These are phyloP conservation scores for Dufourea novaeangliae DNA, from an alignment of 1,140 invertebrate genomes.

Conservation along the genomic window DNA sequence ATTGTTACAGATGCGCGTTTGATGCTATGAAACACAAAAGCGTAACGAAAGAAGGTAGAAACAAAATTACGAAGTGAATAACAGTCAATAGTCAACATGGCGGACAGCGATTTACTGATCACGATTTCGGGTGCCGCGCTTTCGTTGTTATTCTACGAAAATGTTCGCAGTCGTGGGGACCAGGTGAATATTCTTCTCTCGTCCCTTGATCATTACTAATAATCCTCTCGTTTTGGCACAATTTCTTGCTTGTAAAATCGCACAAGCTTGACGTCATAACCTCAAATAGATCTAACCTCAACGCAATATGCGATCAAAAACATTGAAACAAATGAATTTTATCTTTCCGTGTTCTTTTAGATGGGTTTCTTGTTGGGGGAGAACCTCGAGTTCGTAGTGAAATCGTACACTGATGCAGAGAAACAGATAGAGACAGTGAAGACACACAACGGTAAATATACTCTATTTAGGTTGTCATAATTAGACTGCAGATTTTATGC, in stretches of 20 bases:
- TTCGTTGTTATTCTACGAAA: slow-evolving; percentile 85
- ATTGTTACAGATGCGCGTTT: slow-evolving; percentile 2
- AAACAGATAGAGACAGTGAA: slow-evolving; percentile 83
- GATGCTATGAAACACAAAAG: not conserved
- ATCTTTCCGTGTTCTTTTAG: slow-evolving; percentile 78
- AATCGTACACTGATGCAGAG: slow-evolving; percentile 85
- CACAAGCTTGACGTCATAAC: not conserved
- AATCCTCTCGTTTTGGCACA: not conserved
- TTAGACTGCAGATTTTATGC: too few species aligned
- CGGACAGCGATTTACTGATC: slow-evolving; percentile 73
- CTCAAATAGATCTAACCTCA: not conserved
- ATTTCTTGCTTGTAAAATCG: not conserved
- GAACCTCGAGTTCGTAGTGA: slow-evolving; percentile 83
- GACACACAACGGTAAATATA: slow-evolving; percentile 82
- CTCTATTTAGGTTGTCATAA: not conserved
- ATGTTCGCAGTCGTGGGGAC: slow-evolving; percentile 82
- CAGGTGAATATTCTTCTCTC: slow-evolving; percentile 79
- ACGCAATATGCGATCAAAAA: not conserved
- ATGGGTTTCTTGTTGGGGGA: slow-evolving; percentile 86
- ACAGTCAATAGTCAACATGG: slow-evolving; percentile 73
- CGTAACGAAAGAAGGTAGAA: slow-evolving; percentile 8
- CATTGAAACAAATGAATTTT: slow-evolving; percentile 8
- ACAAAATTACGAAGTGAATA: slow-evolving; percentile 20
- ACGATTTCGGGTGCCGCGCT: slow-evolving; percentile 83
- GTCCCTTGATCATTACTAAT: not conserved